Evolutionary conservation across 2,113 vertebrate species (phyloP).

Genomic region (Lycocorax pyrrhopterus): DNA sequence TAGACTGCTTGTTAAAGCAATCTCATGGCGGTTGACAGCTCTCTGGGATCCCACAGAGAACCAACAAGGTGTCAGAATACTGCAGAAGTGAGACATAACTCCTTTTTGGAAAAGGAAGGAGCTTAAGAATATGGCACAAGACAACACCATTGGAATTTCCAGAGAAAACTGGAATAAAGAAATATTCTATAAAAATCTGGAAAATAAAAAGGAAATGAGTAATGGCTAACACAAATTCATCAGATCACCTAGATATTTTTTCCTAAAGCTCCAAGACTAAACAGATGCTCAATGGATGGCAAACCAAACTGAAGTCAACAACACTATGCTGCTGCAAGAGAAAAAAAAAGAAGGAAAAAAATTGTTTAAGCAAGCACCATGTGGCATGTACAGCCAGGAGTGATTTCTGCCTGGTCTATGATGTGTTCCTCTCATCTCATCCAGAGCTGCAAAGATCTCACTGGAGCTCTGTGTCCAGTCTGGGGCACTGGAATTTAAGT

Average conservation of each 20-base stretch:
- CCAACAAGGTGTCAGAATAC: not conserved
- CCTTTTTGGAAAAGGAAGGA: not conserved
- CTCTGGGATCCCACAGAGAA: not conserved
- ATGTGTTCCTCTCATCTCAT: not conserved
- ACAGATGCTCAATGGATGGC: not conserved
- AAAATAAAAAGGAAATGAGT: not conserved
- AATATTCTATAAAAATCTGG: not conserved
- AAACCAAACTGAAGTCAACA: not conserved
- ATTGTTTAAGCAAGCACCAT: not conserved
- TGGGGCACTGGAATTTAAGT: not conserved
- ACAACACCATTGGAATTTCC: not conserved
- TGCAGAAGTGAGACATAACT: not conserved
- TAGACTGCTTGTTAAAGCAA: not conserved
- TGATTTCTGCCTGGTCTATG: not conserved
- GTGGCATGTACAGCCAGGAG: rapidly evolving
- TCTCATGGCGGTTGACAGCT: not conserved
- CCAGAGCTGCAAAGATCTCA: not conserved
- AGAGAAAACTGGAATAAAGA: not conserved
- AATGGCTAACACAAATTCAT: not conserved
- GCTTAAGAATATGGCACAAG: not conserved
- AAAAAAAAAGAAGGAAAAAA: not conserved
- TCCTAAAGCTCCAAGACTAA: not conserved
- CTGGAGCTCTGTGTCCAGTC: not conserved
- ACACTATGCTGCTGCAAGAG: not conserved
- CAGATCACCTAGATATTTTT: not conserved